phyloP scores from a whole-genome alignment of 2,797 vertebrate genomes.

The Manis javanica region DNA sequence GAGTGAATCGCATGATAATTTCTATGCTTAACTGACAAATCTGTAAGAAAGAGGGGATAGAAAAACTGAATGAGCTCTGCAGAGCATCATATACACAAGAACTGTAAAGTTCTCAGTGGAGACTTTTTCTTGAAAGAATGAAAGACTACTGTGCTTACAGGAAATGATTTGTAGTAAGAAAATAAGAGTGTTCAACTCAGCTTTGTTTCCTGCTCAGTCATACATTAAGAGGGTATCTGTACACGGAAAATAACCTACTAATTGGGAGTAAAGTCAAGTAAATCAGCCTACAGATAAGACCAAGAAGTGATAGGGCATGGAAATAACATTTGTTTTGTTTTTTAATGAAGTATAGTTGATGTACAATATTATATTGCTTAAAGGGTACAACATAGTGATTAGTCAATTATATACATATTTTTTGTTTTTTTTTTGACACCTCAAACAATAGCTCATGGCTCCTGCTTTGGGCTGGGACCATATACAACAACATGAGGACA shows the following conservation, averaged over 20 bases:
- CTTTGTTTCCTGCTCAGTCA: background rate
- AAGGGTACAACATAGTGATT: no score
- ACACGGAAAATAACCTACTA: background rate
- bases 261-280: background rate
- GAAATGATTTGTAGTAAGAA: constrained; percentile 32
- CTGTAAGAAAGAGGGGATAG: background rate
- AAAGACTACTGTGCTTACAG: background rate
- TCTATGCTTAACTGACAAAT: constrained; percentile 30
- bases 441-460: background rate
- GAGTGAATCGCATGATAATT: constrained; percentile 6
- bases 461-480: background rate
- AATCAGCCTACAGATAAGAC: background rate
- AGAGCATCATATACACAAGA: background rate
- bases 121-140: background rate
- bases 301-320: background rate
- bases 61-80: background rate
- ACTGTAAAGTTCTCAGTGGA: background rate
- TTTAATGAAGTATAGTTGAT: no score
- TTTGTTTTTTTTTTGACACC: background rate
- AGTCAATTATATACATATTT: no score
- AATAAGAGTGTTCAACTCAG: background rate
- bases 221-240: background rate
- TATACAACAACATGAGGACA: background rate
- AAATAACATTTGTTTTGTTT: no score
- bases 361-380: no score